Conservation (phyloP, 37 sponge, comb jelly and placozoan species). For the Dysidea cf. avara region DNA sequence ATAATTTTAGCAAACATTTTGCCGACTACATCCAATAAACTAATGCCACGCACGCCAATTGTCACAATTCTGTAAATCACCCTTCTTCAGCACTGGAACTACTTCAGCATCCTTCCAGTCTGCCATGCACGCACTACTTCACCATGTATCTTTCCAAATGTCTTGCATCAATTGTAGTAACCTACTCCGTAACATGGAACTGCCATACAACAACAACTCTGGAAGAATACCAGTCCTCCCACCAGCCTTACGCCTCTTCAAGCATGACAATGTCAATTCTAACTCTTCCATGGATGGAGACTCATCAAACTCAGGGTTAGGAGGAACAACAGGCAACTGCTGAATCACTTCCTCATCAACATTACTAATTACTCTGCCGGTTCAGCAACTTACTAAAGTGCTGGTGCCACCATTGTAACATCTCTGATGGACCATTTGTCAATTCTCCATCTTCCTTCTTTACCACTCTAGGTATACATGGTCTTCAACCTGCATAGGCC, state of each 20-base stretch:
- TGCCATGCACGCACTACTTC: no score
- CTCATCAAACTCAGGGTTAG: constrained; percentile 5
- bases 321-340: constrained; percentile 7
- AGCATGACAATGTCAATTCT: not conserved
- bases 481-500: not conserved
- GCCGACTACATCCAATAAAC: no score
- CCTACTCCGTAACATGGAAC: constrained; percentile 24
- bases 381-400: constrained; percentile 23
- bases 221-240: constrained; percentile 27
- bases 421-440: constrained; percentile 32
- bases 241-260: constrained; percentile 35
- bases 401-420: not conserved
- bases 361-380: constrained; percentile 4
- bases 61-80: constrained; percentile 5
- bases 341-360: constrained; percentile 12
- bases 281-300: constrained; percentile 38
- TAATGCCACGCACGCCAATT: no score
- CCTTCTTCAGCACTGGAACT: constrained; percentile 32
- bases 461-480: not conserved
- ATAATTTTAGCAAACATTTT: constrained; percentile 43
- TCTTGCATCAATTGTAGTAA: constrained; percentile 23
- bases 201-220: constrained; percentile 36
- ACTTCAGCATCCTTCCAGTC: constrained; percentile 46
- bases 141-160: constrained; percentile 42
- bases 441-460: not conserved